Percentiles rank a stretch among this genome's conserved stretches.
Conservation (phyloP, 2,113 vertebrate genomes). For the Microcebus jonahi region DNA sequence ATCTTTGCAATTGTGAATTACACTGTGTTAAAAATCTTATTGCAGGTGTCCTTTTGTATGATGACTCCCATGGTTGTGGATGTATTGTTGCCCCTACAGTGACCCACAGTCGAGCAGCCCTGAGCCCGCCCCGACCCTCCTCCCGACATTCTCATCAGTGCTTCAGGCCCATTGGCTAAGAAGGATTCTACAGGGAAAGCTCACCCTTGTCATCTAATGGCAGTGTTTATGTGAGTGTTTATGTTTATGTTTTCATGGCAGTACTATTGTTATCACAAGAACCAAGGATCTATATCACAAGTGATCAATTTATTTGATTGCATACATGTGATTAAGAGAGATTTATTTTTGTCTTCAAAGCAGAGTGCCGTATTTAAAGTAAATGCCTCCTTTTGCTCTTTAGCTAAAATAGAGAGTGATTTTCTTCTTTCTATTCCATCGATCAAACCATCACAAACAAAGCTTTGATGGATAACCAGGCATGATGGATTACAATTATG, state of each 20-base stretch:
- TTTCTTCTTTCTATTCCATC: slow-evolving; percentile 41
- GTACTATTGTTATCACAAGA: not conserved
- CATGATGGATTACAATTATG: slow-evolving; percentile 18
- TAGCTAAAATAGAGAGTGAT: slow-evolving; percentile 1
- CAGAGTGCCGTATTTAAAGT: not conserved
- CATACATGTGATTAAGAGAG: slow-evolving; percentile 8
- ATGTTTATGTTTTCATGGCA: not conserved
- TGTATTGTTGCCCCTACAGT: not conserved
- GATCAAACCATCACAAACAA: slow-evolving; percentile 47
- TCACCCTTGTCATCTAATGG: not conserved
- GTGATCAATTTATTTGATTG: slow-evolving; percentile 39
- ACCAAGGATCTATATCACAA: not conserved
- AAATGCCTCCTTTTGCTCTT: not conserved
- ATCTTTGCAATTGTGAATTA: too few relatives aligned
- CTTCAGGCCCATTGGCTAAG: not conserved
- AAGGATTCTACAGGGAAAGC: not conserved
- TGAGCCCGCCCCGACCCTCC: too few relatives aligned
- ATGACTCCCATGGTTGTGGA: not conserved
- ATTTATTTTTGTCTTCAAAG: slow-evolving; percentile 47
- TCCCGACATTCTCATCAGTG: not conserved
- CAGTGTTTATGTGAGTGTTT: not conserved
- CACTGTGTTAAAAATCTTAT: too few relatives aligned
- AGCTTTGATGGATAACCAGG: not conserved
- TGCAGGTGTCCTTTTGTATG: too few relatives aligned
- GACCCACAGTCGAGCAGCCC: not conserved